Percentiles rank a stretch among this genome's conserved stretches.
Evolutionary conservation across 2,888 invertebrate genomes (phyloP).

Genomic region (Acleris cristana): DNA sequence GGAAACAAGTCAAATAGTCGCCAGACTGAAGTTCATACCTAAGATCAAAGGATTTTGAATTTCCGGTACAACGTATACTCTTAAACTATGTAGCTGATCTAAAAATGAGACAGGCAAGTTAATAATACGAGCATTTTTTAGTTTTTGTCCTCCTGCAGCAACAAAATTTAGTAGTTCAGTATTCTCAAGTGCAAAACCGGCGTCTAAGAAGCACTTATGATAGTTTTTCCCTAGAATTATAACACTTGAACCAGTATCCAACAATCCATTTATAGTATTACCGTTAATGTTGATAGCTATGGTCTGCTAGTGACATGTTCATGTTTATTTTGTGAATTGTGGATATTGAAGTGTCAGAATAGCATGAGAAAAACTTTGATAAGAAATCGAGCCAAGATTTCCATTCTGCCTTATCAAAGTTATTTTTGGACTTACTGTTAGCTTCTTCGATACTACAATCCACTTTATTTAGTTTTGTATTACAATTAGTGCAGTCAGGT

Average conservation of each 20-base stretch:
- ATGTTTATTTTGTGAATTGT: constrained; percentile 1
- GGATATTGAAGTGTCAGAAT: constrained; percentile 10
- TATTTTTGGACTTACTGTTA: not conserved
- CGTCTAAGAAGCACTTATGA: too few relatives aligned
- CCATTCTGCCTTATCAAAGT: not conserved
- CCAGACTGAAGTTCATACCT: constrained; percentile 10
- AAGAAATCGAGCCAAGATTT: not conserved
- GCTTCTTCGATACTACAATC: not conserved
- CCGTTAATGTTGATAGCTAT: not conserved
- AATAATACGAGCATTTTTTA: not conserved
- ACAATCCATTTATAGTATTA: not conserved
- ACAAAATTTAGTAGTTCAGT: not conserved
- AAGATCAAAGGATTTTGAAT: not conserved
- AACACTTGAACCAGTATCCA: too few relatives aligned
- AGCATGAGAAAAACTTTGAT: constrained; percentile 4
- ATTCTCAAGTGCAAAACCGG: too few relatives aligned
- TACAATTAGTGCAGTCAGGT: not conserved
- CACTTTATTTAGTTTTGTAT: not conserved
- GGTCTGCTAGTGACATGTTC: not conserved
- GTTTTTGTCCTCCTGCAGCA: constrained; percentile 3
- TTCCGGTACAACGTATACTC: not conserved
- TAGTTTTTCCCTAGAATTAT: too few relatives aligned
- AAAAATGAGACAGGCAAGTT: not conserved
- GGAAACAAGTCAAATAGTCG: not conserved
- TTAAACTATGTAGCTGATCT: not conserved